Percentiles rank a stretch among this genome's conserved stretches.
Conservation (phyloP, 2,113 vertebrate species). For the Trematomus loennbergii region DNA sequence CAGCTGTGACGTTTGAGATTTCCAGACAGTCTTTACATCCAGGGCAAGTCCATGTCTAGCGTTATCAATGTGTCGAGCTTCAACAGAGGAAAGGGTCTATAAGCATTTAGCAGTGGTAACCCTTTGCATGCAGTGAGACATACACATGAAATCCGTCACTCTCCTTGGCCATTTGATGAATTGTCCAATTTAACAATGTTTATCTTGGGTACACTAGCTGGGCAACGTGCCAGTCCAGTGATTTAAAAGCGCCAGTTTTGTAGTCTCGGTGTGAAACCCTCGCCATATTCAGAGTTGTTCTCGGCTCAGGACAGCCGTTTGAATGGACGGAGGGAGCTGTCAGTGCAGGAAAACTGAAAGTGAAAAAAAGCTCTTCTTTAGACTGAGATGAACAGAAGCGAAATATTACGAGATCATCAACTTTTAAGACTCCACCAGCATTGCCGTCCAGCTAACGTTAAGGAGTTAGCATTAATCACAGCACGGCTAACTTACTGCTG, state of each 20-base stretch:
- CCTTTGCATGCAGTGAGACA: slow-evolving; percentile 32
- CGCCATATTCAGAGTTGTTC: slow-evolving; percentile 66
- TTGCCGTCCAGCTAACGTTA: slow-evolving; percentile 16
- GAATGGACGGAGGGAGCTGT: slow-evolving; percentile 1
- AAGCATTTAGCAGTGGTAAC: slow-evolving; percentile 36
- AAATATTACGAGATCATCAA: slow-evolving; percentile 26
- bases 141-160: slow-evolving; percentile 26
- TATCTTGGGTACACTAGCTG: slow-evolving; percentile 75
- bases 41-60: slow-evolving; percentile 43
- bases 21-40: slow-evolving; percentile 40
- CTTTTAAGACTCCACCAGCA: slow-evolving; percentile 43
- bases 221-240: slow-evolving; percentile 51
- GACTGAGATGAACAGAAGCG: not conserved
- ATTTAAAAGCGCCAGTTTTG: slow-evolving; percentile 40
- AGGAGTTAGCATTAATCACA: slow-evolving; percentile 52
- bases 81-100: slow-evolving; percentile 29
- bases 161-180: slow-evolving; percentile 52
- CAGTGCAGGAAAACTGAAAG: not conserved
- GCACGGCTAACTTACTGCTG: slow-evolving; percentile 59
- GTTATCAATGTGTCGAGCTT: slow-evolving; percentile 8
- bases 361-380: not conserved
- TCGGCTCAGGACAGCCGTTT: slow-evolving; percentile 33
- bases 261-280: slow-evolving; percentile 41
- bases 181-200: slow-evolving; percentile 20
- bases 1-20: slow-evolving; percentile 32